Conservation (phyloP, 2,797 vertebrate species). For the Acanthopagrus latus region DNA sequence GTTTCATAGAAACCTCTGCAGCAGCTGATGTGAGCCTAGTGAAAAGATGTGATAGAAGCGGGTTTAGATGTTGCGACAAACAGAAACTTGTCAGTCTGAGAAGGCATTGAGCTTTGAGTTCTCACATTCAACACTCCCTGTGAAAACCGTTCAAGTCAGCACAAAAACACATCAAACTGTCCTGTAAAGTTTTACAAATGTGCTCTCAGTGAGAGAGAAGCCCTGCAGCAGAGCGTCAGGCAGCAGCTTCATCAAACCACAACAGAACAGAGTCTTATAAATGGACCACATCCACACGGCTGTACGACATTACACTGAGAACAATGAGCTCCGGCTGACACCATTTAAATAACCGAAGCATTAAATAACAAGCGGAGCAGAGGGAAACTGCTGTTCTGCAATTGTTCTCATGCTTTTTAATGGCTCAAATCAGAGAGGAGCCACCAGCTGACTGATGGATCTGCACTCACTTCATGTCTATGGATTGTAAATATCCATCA, state of each 20-base stretch:
- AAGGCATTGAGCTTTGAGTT: too few species aligned
- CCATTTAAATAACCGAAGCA: slow-evolving; percentile 37
- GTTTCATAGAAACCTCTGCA: too few species aligned
- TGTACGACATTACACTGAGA: background rate
- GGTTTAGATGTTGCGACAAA: too few species aligned
- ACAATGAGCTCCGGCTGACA: slow-evolving; percentile 20
- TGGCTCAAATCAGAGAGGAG: slow-evolving; percentile 8
- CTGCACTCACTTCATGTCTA: background rate
- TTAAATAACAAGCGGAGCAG: slow-evolving; percentile 42
- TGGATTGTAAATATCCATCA: background rate
- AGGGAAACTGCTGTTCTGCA: slow-evolving; percentile 19
- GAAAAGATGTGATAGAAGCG: too few species aligned
- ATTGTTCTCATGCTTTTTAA: slow-evolving; percentile 27
- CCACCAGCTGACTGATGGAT: background rate
- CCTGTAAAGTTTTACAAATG: slow-evolving; percentile 53
- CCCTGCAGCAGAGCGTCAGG: slow-evolving; percentile 56
- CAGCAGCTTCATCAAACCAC: slow-evolving; percentile 48
- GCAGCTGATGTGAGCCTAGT: too few species aligned
- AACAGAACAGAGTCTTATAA: slow-evolving; percentile 10
- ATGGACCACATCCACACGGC: slow-evolving; percentile 12
- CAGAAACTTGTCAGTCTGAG: too few species aligned
- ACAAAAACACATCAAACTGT: slow-evolving; percentile 62
- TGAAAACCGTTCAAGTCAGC: slow-evolving; percentile 61
- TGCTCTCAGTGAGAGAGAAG: slow-evolving; percentile 56
- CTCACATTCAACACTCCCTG: slow-evolving; percentile 38